These are phyloP conservation scores for Aeoliscus strigatus DNA, from an alignment of 2,797 vertebrate genomes.

Conservation along the genomic window DNA sequence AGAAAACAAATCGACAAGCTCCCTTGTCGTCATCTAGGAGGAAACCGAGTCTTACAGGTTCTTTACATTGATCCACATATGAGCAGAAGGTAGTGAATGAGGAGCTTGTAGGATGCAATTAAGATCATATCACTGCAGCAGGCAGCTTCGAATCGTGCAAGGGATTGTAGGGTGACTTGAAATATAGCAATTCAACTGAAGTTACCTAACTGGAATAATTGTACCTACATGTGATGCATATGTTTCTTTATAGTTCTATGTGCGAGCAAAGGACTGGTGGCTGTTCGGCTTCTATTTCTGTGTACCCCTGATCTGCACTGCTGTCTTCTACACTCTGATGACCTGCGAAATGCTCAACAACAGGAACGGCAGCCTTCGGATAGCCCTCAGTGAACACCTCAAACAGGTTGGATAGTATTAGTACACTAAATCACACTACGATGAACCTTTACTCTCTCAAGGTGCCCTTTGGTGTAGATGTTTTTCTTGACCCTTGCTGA, in stretches of 20 bases:
- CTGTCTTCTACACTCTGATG: slow-evolving; percentile 94
- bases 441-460: not conserved
- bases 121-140: too few relatives aligned
- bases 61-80: too few relatives aligned
- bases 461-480: too few relatives aligned
- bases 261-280: slow-evolving; percentile 92
- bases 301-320: slow-evolving; percentile 87
- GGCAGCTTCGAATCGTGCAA: too few relatives aligned
- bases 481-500: not conserved
- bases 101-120: too few relatives aligned
- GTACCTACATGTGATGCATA: not conserved
- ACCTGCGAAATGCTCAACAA: slow-evolving; percentile 94
- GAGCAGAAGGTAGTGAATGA: too few relatives aligned
- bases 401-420: slow-evolving; percentile 83
- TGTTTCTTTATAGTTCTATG: slow-evolving; percentile 79
- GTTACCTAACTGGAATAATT: too few relatives aligned
- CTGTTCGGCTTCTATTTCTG: slow-evolving; percentile 96
- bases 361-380: slow-evolving; percentile 90
- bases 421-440: not conserved
- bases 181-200: too few relatives aligned
- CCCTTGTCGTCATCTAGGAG: too few relatives aligned
- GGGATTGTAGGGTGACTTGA: too few relatives aligned
- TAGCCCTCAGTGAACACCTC: slow-evolving; percentile 94
- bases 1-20: too few relatives aligned
- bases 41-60: too few relatives aligned